Evolutionary conservation across 2,113 vertebrate genomes (phyloP).

Genomic region (Nymphicus hollandicus): DNA sequence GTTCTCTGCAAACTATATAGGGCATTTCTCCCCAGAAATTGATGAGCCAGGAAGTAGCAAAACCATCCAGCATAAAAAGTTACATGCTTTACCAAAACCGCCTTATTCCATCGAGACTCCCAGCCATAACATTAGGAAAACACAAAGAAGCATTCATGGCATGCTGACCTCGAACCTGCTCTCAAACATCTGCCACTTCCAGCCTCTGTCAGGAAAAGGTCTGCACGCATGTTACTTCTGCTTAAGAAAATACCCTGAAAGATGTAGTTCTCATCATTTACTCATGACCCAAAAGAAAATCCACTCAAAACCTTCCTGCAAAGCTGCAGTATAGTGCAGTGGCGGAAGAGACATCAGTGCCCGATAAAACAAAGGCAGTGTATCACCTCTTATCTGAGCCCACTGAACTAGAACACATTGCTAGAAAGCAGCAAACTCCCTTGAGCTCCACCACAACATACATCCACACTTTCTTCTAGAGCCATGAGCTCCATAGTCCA

Average conservation of each 20-base stretch:
- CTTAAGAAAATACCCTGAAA: neutral
- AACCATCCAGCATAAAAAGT: neutral
- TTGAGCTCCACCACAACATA: neutral
- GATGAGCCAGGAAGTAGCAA: neutral
- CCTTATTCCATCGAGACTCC: neutral
- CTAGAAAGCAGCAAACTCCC: neutral
- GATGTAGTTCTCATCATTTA: neutral
- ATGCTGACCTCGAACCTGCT: neutral
- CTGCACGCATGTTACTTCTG: neutral
- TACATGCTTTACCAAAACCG: neutral
- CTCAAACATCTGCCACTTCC: neutral
- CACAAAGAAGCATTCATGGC: neutral
- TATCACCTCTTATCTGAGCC: neutral
- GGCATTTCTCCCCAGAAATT: neutral
- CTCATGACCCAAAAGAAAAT: neutral
- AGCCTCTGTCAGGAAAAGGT: neutral
- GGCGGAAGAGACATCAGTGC: neutral
- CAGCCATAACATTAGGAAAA: neutral
- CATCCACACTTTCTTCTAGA: neutral
- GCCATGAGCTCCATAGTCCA: accelerated
- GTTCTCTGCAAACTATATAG: neutral
- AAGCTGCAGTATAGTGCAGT: neutral
- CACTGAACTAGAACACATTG: neutral
- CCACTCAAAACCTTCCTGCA: neutral
- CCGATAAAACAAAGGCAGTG: neutral